Evolutionary conservation across 2,797 vertebrate species (phyloP).

Genomic region (Triplophysa yarkandensis): DNA sequence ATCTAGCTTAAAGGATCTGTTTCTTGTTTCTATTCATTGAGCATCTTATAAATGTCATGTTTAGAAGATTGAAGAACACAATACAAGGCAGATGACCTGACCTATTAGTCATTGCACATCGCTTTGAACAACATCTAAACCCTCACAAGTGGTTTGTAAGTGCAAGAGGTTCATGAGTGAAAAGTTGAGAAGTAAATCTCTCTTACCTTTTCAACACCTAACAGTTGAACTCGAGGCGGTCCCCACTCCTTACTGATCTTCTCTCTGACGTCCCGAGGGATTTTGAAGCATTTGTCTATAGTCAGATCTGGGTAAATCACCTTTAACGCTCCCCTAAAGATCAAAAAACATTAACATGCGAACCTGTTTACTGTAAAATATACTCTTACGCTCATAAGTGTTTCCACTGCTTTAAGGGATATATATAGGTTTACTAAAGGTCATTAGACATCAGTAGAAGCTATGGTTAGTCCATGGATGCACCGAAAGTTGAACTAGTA

Average conservation of each 20-base stretch:
- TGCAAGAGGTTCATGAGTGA: neutral
- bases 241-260: slow-evolving; percentile 69
- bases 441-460: slow-evolving; percentile 20
- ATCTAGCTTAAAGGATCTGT: neutral
- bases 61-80: neutral
- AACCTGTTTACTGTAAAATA: neutral
- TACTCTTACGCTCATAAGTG: neutral
- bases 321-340: slow-evolving; percentile 66
- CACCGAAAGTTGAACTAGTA: slow-evolving; percentile 42
- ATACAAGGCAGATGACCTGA: neutral
- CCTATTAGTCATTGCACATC: neutral
- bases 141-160: neutral
- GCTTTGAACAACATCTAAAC: neutral
- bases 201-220: slow-evolving; percentile 67
- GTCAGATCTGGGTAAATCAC: slow-evolving; percentile 69
- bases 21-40: neutral
- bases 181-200: neutral
- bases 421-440: slow-evolving; percentile 3
- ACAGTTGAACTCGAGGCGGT: slow-evolving; percentile 62
- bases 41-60: neutral
- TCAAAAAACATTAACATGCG: neutral
- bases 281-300: slow-evolving; percentile 61
- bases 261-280: slow-evolving; percentile 65
- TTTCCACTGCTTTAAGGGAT: neutral
- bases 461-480: slow-evolving; percentile 18